Evolutionary conservation across 1,140 invertebrate species (phyloP).

Genomic region (Drosophila persimilis): DNA sequence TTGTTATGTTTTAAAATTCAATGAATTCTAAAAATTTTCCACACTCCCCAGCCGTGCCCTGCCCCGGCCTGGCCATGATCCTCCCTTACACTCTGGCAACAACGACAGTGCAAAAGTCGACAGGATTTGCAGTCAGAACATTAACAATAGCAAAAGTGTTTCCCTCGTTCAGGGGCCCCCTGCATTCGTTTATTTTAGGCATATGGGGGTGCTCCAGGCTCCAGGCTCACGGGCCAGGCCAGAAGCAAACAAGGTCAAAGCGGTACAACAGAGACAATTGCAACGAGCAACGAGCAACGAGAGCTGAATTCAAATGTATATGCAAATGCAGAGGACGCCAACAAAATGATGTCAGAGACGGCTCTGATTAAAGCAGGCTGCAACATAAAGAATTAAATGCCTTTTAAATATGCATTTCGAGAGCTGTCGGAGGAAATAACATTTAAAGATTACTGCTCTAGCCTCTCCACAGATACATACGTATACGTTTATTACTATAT

Average conservation of each 20-base stretch:
- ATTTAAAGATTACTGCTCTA: neutral
- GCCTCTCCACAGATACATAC: too few species aligned
- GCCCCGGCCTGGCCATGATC: too few species aligned
- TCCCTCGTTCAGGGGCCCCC: constrained; percentile 16
- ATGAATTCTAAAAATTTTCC: constrained; percentile 75
- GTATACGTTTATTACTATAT: too few species aligned
- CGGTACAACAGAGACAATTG: constrained; percentile 36
- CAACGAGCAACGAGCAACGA: constrained; percentile 33
- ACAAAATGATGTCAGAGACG: constrained; percentile 43
- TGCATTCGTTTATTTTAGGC: constrained; percentile 52
- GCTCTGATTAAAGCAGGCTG: constrained; percentile 53
- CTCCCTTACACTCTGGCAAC: constrained; percentile 7
- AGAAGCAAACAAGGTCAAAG: constrained; percentile 59
- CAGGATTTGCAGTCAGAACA: constrained; percentile 60
- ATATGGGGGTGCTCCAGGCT: constrained; percentile 25
- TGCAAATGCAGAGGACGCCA: constrained; percentile 24
- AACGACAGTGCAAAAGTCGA: constrained; percentile 60
- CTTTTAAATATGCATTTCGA: constrained; percentile 24
- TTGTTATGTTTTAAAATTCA: constrained; percentile 82
- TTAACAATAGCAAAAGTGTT: constrained; percentile 70
- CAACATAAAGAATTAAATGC: constrained; percentile 40
- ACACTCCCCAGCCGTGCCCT: neutral
- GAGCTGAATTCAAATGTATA: constrained; percentile 56
- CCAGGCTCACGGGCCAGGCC: constrained; percentile 14
- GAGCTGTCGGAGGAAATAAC: constrained; percentile 2